phyloP scores from a whole-genome alignment of 1,140 invertebrate species.

The Pollicipes pollicipes region DNA sequence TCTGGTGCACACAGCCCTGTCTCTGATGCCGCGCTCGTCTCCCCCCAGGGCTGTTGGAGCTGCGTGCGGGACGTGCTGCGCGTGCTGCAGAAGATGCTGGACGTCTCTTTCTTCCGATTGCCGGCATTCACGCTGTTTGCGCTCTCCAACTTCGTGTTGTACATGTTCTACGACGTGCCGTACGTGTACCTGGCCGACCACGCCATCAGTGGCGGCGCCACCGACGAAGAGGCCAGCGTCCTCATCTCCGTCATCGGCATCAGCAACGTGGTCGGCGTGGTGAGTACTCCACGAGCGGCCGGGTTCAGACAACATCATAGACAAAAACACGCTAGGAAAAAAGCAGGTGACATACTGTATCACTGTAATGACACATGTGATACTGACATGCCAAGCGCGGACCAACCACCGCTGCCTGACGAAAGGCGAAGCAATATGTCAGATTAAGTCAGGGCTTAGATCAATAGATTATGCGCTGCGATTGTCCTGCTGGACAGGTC shows the following conservation, averaged over 20 bases:
- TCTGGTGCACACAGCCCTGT: too few species aligned
- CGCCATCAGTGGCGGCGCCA: conserved; percentile 48
- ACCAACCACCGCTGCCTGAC: too few species aligned
- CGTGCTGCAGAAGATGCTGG: conserved; percentile 51
- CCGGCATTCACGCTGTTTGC: conserved; percentile 57
- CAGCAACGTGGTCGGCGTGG: conserved; percentile 66
- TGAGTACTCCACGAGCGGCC: conserved; percentile 28
- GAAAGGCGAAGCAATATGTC: too few species aligned
- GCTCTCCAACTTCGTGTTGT: conserved; percentile 64
- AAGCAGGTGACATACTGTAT: too few species aligned
- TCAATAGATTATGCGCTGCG: too few species aligned
- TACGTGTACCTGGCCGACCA: conserved; percentile 68
- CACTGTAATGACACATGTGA: too few species aligned
- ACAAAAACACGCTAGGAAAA: too few species aligned
- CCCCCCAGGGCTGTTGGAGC: conserved; percentile 41
- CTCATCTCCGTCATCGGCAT: conserved; percentile 72
- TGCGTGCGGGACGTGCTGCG: conserved; percentile 57
- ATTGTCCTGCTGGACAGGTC: too few species aligned
- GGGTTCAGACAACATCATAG: too few species aligned
- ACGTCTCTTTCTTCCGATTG: conserved; percentile 57
- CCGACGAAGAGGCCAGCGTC: conserved; percentile 50
- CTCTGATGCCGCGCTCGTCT: too few species aligned
- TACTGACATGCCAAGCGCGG: too few species aligned
- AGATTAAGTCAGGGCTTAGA: too few species aligned
- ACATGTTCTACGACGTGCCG: conserved; percentile 66